Base-by-base conservation (phyloP, 1,140 invertebrate species). In the Hypothenemus hampei region DNA sequence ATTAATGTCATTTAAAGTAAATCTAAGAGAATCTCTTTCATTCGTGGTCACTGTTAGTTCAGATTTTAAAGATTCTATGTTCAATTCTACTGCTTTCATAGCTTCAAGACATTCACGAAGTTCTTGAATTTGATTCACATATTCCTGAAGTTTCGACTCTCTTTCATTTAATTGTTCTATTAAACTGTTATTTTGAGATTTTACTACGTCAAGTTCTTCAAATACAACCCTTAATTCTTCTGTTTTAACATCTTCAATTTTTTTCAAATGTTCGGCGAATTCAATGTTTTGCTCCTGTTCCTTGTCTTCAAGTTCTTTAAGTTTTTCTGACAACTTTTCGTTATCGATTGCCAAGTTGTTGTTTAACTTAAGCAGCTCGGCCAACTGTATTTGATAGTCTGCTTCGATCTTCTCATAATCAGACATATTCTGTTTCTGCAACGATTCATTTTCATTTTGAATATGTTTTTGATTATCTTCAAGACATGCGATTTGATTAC, bases 381-480 rank as follows among this genome's bases (percentile, higher is more conserved):
- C 73, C 47, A 82, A 73, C 66, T 84, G 81, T n/a, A 68, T 71
- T 57, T 78, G 80, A 48, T 82, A 74, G 61, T 83, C 79, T 21
- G 69, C 66, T 63, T 83, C 80, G 35, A 81, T 65, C 58, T 79
- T 78, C 57, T 83, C 80, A 33, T 80, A 73, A 48, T 82, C 79
- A 11, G 65, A 72, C 29, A 73, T 71, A 59, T 77, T 78, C 45
- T 74, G 70, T 4, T 70, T 67, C 57, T 80, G 56, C 39, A 78
- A 70, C 23, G 69, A 67, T 59, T 78, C 76, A 65, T 78, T 75
- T 21, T 80, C 76, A 26, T 71, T 65, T 10, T 75, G 72, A 41
- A 78, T 54, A 16, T 72, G 75, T 65, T 78, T 78, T 5, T 69
- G 60, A 26, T 78, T 71, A 41, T 59, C 62, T 59, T 82, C 77